Conservation (phyloP, 2,113 vertebrate genomes). For the Porphyrio hochstetteri region DNA sequence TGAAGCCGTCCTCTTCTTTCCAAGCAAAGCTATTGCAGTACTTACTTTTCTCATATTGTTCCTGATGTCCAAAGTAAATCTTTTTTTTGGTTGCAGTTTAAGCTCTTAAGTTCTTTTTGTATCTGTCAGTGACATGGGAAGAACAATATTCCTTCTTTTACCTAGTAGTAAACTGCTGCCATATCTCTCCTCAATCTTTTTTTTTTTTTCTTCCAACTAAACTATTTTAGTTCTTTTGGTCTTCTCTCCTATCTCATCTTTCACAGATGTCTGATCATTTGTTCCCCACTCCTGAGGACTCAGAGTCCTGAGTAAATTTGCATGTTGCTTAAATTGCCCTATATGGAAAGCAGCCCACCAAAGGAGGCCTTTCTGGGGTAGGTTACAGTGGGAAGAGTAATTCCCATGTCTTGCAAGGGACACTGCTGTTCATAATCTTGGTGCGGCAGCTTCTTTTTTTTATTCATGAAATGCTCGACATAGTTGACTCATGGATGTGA, state of each 20-base stretch:
- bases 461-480: background rate
- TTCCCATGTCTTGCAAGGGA: background rate
- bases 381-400: background rate
- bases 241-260: background rate
- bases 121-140: background rate
- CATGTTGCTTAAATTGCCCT: background rate
- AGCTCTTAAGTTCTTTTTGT: background rate
- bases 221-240: background rate
- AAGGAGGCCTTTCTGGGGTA: background rate
- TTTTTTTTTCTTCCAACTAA: background rate
- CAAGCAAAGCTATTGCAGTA: background rate
- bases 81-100: background rate
- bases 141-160: background rate
- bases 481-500: constrained; percentile 35
- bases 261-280: background rate
- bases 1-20: background rate
- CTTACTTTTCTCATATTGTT: constrained; percentile 6
- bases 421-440: background rate
- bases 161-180: background rate
- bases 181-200: background rate
- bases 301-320: background rate
- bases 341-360: background rate
- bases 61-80: background rate
- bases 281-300: background rate
- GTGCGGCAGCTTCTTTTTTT: background rate